phyloP scores from a whole-genome alignment of 2,888 invertebrate species.

The Melanostoma mellinum region DNA sequence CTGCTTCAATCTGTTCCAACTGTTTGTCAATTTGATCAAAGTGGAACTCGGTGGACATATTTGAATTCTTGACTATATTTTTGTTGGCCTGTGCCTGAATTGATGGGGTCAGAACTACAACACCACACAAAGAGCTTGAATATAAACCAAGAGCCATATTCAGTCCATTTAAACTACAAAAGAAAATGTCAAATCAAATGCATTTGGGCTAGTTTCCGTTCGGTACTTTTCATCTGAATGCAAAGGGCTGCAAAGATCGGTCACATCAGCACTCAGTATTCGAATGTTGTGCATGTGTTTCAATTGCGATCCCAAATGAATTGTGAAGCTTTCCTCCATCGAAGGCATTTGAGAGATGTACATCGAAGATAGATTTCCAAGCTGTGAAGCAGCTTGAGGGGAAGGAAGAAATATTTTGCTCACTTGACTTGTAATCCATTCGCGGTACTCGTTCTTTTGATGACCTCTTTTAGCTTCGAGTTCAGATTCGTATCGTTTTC shows the following conservation, averaged over 20 bases:
- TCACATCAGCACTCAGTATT: conserved; percentile 91
- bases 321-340: conserved; percentile 98
- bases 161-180: conserved; percentile 83
- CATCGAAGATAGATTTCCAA: conserved; percentile 82
- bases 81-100: conserved; percentile 80
- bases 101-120: conserved; percentile 88
- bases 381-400: conserved; percentile 77
- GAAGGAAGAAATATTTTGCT: conserved; percentile 80
- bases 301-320: conserved; percentile 97
- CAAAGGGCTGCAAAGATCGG: conserved; percentile 88
- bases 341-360: conserved; percentile 81
- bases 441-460: conserved; percentile 92
- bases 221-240: conserved; percentile 81
- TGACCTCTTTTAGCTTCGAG: conserved; percentile 92
- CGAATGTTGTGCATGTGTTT: conserved; percentile 99
- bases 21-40: conserved; percentile 93
- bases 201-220: background rate
- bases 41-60: conserved; percentile 95
- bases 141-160: conserved; percentile 97
- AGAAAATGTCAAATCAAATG: background rate
- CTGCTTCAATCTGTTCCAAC: conserved; percentile 87
- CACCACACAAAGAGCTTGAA: conserved; percentile 93
- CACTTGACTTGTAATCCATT: conserved; percentile 88
- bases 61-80: conserved; percentile 81
- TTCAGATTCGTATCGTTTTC: conserved; percentile 92